Conservation (phyloP, 1,140 invertebrate species). For the Brachionus paranguensis region DNA sequence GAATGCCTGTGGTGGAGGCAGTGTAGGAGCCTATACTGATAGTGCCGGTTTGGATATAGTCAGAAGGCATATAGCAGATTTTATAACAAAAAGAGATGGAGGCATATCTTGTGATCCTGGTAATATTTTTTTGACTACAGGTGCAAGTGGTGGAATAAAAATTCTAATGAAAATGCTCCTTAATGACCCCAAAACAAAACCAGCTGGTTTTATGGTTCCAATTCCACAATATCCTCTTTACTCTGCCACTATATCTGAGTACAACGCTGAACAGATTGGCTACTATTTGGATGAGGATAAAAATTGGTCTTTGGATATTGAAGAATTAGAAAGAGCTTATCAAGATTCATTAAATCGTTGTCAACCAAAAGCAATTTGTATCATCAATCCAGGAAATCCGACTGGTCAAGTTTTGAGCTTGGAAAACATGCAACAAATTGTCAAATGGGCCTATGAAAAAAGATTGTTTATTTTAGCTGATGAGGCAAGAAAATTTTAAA, state of each 20-base stretch:
- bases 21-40: constrained; percentile 60
- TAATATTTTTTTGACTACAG: constrained; percentile 78
- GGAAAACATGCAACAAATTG: constrained; percentile 82
- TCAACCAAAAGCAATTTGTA: constrained; percentile 76
- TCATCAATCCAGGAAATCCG: constrained; percentile 98
- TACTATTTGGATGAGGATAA: constrained; percentile 87
- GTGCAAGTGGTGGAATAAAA: constrained; percentile 86
- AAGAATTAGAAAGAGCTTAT: constrained; percentile 74
- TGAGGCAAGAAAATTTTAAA: constrained; percentile 63
- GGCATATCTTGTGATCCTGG: constrained; percentile 67
- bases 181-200: constrained; percentile 55
- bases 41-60: constrained; percentile 68
- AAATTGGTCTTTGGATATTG: constrained; percentile 74
- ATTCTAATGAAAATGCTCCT: constrained; percentile 58
- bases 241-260: constrained; percentile 74
- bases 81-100: constrained; percentile 76
- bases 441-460: constrained; percentile 83
- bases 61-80: constrained; percentile 82
- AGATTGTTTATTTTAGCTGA: constrained; percentile 84
- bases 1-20: constrained; percentile 71
- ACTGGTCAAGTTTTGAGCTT: constrained; percentile 82
- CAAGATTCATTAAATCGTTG: constrained; percentile 64
- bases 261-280: constrained; percentile 59
- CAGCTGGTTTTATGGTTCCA: constrained; percentile 69
- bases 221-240: constrained; percentile 98